Evolutionary conservation across 2,888 invertebrate genomes (phyloP).

Genomic region (Pyrgus malvae): DNA sequence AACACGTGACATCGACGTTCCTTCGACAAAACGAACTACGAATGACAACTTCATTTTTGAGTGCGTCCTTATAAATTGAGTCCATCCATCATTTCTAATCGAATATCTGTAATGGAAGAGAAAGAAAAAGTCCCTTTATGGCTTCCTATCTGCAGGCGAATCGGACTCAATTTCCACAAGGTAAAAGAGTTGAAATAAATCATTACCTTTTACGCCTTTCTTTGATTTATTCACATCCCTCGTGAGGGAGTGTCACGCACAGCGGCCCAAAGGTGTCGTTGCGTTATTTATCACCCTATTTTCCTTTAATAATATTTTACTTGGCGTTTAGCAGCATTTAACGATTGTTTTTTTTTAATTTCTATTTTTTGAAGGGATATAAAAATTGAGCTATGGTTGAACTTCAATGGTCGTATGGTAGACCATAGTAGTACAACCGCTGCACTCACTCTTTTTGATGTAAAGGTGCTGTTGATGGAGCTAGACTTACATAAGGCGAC

Average conservation of each 20-base stretch:
- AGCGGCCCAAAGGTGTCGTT: slow-evolving; percentile 45
- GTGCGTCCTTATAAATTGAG: slow-evolving; percentile 10
- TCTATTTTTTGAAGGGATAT: no score
- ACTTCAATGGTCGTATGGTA: no score
- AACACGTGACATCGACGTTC: no score
- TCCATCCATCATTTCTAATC: slow-evolving; percentile 26
- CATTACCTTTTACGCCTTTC: slow-evolving; percentile 55
- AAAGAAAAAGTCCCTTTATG: slow-evolving; percentile 21
- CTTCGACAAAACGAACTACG: no score
- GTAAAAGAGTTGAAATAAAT: slow-evolving; percentile 54
- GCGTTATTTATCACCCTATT: slow-evolving; percentile 52
- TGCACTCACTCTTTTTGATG: no score
- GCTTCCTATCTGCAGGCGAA: slow-evolving; percentile 29
- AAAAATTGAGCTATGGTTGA: no score
- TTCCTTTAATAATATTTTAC: slow-evolving; percentile 34
- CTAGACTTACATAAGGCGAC: no score
- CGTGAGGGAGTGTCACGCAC: slow-evolving; percentile 54
- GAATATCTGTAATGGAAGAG: slow-evolving; percentile 28
- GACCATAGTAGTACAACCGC: no score
- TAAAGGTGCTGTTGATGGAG: no score
- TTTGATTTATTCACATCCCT: slow-evolving; percentile 58
- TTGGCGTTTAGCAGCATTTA: background rate
- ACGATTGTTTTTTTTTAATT: no score
- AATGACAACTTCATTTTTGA: slow-evolving; percentile 4
- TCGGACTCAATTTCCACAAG: slow-evolving; percentile 43